Conservation (phyloP, 2,797 vertebrate genomes). For the Lophius americanus region DNA sequence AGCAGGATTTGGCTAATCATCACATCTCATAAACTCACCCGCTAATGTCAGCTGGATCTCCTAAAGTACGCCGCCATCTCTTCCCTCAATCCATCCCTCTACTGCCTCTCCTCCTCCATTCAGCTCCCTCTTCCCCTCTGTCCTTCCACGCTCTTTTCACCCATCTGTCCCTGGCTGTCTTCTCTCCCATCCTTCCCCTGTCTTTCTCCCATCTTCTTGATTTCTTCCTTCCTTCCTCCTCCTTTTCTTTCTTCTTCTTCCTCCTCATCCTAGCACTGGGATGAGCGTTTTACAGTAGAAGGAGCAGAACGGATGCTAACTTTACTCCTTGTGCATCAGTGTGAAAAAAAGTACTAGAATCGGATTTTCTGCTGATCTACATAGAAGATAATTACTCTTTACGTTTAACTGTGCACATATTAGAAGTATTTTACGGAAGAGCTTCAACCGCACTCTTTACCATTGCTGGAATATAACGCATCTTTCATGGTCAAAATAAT, state of each 20-base stretch:
- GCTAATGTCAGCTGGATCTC: slow-evolving; percentile 80
- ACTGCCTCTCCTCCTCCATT: slow-evolving; percentile 61
- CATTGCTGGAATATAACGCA: neutral
- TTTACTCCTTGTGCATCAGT: slow-evolving; percentile 45
- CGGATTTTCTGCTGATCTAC: slow-evolving; percentile 17
- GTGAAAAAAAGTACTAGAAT: slow-evolving; percentile 34
- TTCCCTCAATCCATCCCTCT: slow-evolving; percentile 58
- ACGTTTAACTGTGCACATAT: slow-evolving; percentile 4
- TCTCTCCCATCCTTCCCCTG: slow-evolving; percentile 70
- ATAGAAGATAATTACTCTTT: slow-evolving; percentile 19
- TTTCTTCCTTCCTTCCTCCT: slow-evolving; percentile 69
- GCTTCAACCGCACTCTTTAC: slow-evolving; percentile 13
- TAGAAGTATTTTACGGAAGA: slow-evolving; percentile 3
- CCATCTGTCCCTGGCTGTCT: slow-evolving; percentile 72
- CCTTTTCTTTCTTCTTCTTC: slow-evolving; percentile 69
- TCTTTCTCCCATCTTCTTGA: slow-evolving; percentile 69
- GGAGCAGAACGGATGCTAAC: slow-evolving; percentile 59
- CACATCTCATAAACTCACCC: slow-evolving; percentile 78
- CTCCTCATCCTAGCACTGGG: slow-evolving; percentile 24
- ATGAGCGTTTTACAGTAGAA: slow-evolving; percentile 63
- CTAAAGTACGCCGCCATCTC: slow-evolving; percentile 69
- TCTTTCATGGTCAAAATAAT: slow-evolving; percentile 14
- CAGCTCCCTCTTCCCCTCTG: slow-evolving; percentile 64
- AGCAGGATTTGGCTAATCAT: slow-evolving; percentile 85
- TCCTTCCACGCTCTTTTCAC: slow-evolving; percentile 73